Percentiles rank a stretch among this genome's conserved stretches.
Evolutionary conservation across 1,140 invertebrate species (phyloP).

Genomic region (Rhagoletis zephyria): DNA sequence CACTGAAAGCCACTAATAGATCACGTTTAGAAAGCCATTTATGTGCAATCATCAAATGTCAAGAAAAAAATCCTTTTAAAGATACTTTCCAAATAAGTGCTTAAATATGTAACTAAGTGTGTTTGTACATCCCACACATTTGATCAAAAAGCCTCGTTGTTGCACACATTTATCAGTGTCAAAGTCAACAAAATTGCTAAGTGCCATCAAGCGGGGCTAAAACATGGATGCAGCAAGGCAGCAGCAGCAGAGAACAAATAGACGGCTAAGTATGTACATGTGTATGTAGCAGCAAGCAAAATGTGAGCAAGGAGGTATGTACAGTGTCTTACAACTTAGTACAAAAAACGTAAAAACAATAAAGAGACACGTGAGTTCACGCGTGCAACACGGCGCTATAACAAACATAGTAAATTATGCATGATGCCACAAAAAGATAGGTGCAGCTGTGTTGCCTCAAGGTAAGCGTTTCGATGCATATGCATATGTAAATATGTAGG

Average conservation of each 20-base stretch:
- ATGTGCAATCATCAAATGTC: no score
- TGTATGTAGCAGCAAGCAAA: background rate
- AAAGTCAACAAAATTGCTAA: slow-evolving; percentile 23
- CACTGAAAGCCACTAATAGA: no score
- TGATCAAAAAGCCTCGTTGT: background rate
- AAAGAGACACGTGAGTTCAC: slow-evolving; percentile 28
- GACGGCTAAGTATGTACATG: background rate
- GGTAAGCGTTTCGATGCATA: no score
- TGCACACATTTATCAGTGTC: background rate
- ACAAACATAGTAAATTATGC: slow-evolving; percentile 42
- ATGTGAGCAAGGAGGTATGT: background rate
- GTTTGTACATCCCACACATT: background rate
- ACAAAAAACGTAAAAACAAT: background rate
- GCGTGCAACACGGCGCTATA: slow-evolving; percentile 6
- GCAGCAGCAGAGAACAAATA: background rate
- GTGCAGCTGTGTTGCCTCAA: background rate
- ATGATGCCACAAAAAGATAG: slow-evolving; percentile 34
- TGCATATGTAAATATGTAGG: no score
- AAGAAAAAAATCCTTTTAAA: no score
- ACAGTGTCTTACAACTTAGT: background rate
- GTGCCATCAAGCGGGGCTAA: background rate
- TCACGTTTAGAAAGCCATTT: no score
- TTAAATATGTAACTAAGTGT: background rate
- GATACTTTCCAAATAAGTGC: no score
- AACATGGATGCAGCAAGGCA: background rate